These are phyloP conservation scores for Troides oblongomaculatus DNA, from an alignment of 2,888 invertebrate species.

Conservation along the genomic window DNA sequence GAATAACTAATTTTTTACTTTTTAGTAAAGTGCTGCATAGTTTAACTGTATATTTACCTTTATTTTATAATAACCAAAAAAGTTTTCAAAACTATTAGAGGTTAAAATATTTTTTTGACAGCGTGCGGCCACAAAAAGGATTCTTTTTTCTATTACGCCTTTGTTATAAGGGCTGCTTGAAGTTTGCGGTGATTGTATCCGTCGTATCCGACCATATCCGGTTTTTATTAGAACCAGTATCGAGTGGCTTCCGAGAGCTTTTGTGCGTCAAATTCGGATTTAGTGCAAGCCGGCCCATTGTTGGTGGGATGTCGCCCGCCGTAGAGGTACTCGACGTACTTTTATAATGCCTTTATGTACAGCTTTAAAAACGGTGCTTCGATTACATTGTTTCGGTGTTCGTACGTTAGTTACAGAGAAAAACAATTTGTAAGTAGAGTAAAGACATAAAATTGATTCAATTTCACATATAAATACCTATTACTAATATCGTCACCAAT, in stretches of 20 bases:
- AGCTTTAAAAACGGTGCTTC: constrained; percentile 2
- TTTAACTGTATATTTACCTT: neutral
- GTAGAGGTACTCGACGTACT: constrained; percentile 36
- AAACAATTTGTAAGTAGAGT: neutral
- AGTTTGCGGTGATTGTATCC: constrained; percentile 63
- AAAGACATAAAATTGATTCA: no score
- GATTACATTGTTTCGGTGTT: neutral
- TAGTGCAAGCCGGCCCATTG: constrained; percentile 49
- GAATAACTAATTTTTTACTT: neutral
- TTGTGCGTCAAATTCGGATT: constrained; percentile 58
- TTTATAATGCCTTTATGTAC: constrained; percentile 19
- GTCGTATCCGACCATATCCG: constrained; percentile 61
- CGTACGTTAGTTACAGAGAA: neutral
- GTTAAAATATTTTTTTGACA: constrained; percentile 21
- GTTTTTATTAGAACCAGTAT: constrained; percentile 71
- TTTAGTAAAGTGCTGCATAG: neutral
- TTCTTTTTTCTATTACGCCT: constrained; percentile 25
- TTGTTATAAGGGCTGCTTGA: constrained; percentile 44
- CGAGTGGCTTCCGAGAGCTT: constrained; percentile 69
- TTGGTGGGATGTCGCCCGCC: constrained; percentile 55
- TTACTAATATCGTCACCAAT: no score
- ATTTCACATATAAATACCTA: no score
- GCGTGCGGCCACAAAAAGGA: constrained; percentile 28
- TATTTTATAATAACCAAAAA: constrained; percentile 3
- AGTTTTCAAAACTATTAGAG: constrained; percentile 42